Evolutionary conservation across 1,140 invertebrate species (phyloP).

Genomic region (Hestina assimilis): DNA sequence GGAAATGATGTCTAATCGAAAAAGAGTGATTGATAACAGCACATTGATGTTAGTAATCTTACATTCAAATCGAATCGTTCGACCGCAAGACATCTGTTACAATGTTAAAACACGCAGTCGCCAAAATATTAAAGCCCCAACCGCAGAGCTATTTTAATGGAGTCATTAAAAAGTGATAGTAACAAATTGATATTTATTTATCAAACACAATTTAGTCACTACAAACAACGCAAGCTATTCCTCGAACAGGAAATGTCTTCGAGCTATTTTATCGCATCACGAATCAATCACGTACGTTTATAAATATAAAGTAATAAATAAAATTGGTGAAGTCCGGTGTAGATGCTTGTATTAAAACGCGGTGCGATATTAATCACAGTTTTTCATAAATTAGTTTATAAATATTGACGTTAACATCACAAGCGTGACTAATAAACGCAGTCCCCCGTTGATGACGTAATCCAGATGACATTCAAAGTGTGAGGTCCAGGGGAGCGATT

Average conservation of each 20-base stretch:
- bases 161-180: conserved; percentile 70
- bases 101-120: conserved; percentile 37
- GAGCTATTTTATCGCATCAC: not conserved
- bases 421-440: conserved; percentile 11
- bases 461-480: conserved; percentile 54
- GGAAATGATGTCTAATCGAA: conserved; percentile 23
- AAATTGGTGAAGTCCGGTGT: no score
- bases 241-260: conserved; percentile 14
- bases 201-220: conserved; percentile 7
- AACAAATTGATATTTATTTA: conserved; percentile 49
- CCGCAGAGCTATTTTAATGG: conserved; percentile 65
- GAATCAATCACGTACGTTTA: not conserved
- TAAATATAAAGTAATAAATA: not conserved
- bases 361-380: not conserved
- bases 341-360: no score
- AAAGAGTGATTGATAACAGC: conserved; percentile 43
- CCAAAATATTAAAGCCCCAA: conserved; percentile 57
- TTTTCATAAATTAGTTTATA: not conserved
- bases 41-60: conserved; percentile 50
- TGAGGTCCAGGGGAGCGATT: conserved; percentile 63
- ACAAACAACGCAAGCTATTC: conserved; percentile 3
- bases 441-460: conserved; percentile 48
- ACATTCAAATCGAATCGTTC: conserved; percentile 35
- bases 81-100: conserved; percentile 62
- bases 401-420: not conserved